Evolutionary conservation across 2,888 invertebrate species (phyloP).

Genomic region (Xestobium rufovillosum): DNA sequence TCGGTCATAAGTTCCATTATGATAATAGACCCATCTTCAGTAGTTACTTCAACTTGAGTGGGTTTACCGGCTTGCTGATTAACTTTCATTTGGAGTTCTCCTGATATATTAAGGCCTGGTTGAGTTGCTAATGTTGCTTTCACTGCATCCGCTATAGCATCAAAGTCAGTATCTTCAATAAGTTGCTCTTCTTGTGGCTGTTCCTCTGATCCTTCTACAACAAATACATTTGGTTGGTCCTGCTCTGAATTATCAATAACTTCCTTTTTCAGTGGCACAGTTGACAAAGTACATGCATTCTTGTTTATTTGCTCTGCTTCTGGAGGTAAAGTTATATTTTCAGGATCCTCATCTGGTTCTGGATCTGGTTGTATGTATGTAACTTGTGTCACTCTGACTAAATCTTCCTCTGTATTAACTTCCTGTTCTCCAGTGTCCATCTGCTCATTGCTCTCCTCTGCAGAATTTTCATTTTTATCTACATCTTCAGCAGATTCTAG

Average conservation of each 20-base stretch:
- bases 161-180: constrained; percentile 37
- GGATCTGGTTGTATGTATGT: constrained; percentile 38
- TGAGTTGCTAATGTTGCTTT: constrained; percentile 40
- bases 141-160: constrained; percentile 42
- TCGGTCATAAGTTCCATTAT: constrained; percentile 43
- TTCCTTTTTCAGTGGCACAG: constrained; percentile 31
- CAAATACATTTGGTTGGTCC: constrained; percentile 19
- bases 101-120: constrained; percentile 36
- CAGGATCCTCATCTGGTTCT: constrained; percentile 40
- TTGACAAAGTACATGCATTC: constrained; percentile 40
- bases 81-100: constrained; percentile 40
- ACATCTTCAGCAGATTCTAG: constrained; percentile 28
- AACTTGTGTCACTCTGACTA: constrained; percentile 39
- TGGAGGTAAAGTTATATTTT: constrained; percentile 45
- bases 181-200: constrained; percentile 23
- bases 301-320: constrained; percentile 36
- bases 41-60: constrained; percentile 43
- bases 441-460: constrained; percentile 2
- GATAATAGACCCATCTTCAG: constrained; percentile 45
- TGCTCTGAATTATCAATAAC: constrained; percentile 22
- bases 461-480: constrained; percentile 1
- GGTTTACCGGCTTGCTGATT: constrained; percentile 37
- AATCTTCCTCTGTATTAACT: constrained; percentile 37
- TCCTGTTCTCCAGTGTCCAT: constrained; percentile 16
- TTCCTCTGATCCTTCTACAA: constrained; percentile 25